These are phyloP conservation scores for Saturnia pavonia DNA, from an alignment of 2,888 invertebrate species.

Conservation along the genomic window DNA sequence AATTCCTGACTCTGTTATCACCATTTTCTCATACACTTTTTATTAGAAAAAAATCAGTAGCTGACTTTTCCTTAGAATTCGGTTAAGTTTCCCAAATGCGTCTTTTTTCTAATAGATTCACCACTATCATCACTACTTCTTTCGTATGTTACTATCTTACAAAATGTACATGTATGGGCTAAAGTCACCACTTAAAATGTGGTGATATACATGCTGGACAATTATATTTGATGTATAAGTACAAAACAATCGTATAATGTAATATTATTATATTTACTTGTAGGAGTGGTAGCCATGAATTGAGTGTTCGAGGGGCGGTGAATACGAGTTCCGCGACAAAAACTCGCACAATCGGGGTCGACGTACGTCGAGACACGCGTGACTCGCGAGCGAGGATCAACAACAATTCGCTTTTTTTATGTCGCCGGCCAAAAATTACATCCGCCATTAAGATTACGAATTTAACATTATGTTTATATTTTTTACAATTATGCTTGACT, in stretches of 20 bases:
- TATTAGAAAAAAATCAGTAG: no score
- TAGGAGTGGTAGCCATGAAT: constrained; percentile 9
- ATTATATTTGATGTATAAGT: no score
- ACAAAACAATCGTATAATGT: background rate
- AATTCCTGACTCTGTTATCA: no score
- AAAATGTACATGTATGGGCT: no score
- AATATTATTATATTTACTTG: background rate
- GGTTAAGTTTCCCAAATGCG: no score
- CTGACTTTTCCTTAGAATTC: no score
- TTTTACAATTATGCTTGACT: background rate
- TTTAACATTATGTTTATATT: background rate
- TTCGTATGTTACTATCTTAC: no score
- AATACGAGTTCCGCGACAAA: constrained; percentile 43
- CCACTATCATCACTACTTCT: no score
- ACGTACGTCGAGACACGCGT: constrained; percentile 31
- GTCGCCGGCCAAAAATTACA: constrained; percentile 12
- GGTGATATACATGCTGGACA: no score
- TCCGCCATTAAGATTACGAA: constrained; percentile 8
- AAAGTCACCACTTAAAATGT: no score
- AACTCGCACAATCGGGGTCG: constrained; percentile 51
- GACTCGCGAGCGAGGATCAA: constrained; percentile 29
- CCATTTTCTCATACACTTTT: no score
- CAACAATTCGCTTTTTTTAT: constrained; percentile 30
- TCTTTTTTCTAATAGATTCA: no score
- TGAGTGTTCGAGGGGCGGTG: background rate